phyloP scores from a whole-genome alignment of 2,797 vertebrate genomes.

The Rhinogobio ventralis region DNA sequence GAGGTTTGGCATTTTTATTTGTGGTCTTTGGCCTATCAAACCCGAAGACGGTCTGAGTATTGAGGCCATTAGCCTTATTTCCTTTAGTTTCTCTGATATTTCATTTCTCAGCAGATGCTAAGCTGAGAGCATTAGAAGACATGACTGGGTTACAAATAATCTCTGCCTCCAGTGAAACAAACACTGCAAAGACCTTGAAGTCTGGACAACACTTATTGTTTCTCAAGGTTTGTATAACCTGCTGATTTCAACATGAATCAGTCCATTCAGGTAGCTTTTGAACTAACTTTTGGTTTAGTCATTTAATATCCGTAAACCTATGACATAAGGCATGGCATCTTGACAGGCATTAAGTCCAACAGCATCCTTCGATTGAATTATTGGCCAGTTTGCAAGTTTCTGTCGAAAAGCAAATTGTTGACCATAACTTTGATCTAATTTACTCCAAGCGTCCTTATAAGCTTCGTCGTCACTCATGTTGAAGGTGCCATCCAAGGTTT shows the following conservation, averaged over 20 bases:
- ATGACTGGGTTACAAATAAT: background rate
- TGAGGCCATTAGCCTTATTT: background rate
- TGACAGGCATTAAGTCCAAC: no score
- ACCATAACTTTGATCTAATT: constrained; percentile 42
- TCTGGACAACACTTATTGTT: constrained; percentile 22
- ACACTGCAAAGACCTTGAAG: constrained; percentile 37
- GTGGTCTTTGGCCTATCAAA: no score
- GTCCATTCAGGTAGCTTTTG: constrained; percentile 35
- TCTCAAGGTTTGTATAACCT: constrained; percentile 14
- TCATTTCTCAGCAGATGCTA: background rate
- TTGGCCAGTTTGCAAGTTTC: no score
- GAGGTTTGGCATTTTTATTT: background rate
- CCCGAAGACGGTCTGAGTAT: background rate
- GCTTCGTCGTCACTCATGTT: constrained; percentile 41
- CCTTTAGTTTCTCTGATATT: background rate
- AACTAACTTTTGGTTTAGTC: no score
- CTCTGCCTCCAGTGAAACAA: constrained; percentile 34
- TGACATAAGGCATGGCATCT: no score
- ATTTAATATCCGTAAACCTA: no score
- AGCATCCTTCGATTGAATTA: no score
- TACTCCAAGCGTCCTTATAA: constrained; percentile 54
- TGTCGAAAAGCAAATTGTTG: no score
- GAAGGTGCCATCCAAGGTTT: constrained; percentile 48
- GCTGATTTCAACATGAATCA: constrained; percentile 29
- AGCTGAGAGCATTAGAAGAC: background rate